phyloP scores from a whole-genome alignment of 1,140 invertebrate species.

The Colletes latitarsis region DNA sequence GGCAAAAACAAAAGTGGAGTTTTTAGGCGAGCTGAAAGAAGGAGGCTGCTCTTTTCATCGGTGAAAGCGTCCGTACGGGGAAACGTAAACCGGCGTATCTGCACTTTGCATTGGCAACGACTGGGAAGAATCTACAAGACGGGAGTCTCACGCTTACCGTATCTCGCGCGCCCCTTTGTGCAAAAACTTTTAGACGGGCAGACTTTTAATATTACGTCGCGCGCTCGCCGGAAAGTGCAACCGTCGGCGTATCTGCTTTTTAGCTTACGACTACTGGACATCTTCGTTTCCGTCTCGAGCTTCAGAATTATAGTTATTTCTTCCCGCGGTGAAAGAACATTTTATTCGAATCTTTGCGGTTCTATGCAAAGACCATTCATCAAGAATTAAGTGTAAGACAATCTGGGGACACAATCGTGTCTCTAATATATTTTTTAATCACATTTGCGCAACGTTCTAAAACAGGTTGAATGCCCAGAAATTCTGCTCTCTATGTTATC shows the following conservation, averaged over 20 bases:
- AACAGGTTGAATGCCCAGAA: too few species aligned
- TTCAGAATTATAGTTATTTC: background rate
- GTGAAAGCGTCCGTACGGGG: background rate
- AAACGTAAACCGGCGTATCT: conserved; percentile 1
- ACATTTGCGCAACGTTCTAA: too few species aligned
- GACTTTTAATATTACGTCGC: conserved; percentile 33
- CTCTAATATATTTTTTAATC: too few species aligned
- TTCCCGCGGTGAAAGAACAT: background rate
- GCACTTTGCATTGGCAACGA: background rate
- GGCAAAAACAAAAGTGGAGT: conserved; percentile 9
- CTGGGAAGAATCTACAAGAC: conserved; percentile 2
- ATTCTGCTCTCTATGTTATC: too few species aligned
- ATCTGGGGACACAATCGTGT: too few species aligned
- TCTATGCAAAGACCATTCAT: too few species aligned
- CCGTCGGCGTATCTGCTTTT: conserved; percentile 6
- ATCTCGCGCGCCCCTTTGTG: conserved; percentile 26
- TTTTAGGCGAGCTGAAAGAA: background rate
- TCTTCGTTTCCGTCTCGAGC: background rate
- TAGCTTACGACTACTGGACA: background rate
- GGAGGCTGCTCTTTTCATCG: conserved; percentile 14
- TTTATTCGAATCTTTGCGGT: background rate
- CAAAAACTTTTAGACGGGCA: conserved; percentile 13
- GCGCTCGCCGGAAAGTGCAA: background rate
- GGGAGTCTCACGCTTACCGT: conserved; percentile 12
- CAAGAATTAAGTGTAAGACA: too few species aligned